These are phyloP conservation scores for Actias luna DNA, from an alignment of 2,888 invertebrate genomes.

Conservation along the genomic window DNA sequence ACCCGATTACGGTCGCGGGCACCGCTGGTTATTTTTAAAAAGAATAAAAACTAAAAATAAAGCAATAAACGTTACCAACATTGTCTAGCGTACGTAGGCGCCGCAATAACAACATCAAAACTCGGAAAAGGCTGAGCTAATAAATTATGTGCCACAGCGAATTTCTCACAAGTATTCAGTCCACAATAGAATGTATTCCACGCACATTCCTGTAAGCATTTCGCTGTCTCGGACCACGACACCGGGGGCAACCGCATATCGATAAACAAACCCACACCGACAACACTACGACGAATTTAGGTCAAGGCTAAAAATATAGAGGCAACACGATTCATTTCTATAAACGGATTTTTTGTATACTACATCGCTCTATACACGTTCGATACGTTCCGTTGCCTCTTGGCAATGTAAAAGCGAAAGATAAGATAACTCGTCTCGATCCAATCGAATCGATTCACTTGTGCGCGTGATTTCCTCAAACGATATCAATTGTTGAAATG, in stretches of 20 bases:
- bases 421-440: slow-evolving; percentile 40
- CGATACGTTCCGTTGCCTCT: slow-evolving; percentile 10
- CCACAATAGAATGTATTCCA: slow-evolving; percentile 57
- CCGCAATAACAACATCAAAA: slow-evolving; percentile 63
- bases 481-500: slow-evolving; percentile 55
- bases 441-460: slow-evolving; percentile 55
- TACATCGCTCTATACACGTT: slow-evolving; percentile 2
- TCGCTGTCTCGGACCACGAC: slow-evolving; percentile 50
- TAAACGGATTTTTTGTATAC: background rate
- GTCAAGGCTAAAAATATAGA: slow-evolving; percentile 25
- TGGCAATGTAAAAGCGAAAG: slow-evolving; percentile 45
- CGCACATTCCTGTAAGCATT: slow-evolving; percentile 56
- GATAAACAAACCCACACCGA: slow-evolving; percentile 25
- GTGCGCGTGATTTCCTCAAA: slow-evolving; percentile 64
- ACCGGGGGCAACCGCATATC: slow-evolving; percentile 49
- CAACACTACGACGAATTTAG: slow-evolving; percentile 32
- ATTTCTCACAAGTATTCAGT: slow-evolving; percentile 47
- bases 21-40: too few relatives aligned
- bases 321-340: background rate
- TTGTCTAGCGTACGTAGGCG: slow-evolving; percentile 54
- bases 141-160: slow-evolving; percentile 47
- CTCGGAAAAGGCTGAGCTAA: slow-evolving; percentile 62
- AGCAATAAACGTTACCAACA: slow-evolving; percentile 51
- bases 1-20: too few relatives aligned
- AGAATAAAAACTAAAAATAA: background rate